Evolutionary conservation across 2,888 invertebrate genomes (phyloP), one percentile per base, ranked within the genome.

Genomic region (Megalurothrips usitatus): DNA sequence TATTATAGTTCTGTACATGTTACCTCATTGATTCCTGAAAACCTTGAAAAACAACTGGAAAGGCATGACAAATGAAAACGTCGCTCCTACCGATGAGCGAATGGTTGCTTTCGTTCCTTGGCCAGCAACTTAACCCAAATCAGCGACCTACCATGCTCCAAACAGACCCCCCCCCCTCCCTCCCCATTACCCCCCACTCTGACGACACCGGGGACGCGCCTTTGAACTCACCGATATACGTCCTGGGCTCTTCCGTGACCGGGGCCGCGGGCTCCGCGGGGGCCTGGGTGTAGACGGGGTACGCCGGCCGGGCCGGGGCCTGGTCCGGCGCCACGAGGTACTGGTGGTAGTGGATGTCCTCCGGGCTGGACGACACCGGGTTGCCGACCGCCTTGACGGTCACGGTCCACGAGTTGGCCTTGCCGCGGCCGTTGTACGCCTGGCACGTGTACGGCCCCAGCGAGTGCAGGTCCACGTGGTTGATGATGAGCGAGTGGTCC

Each of bases 381-480:
- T 94, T 93, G 26, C 92, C 92, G 83, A 92, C 88, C 0, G 94
- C 94, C 85, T 92, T 91, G 19, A 97, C 90, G 0, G 91, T 90
- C 11, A 95, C 91, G 19, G 92, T 90, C 92, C 94, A 94, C 79
- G 94, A 92, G 0, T 93, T 93, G 9, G 96, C 92, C 84, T 92
- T 91, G 17, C 92, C 93, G 12, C 91, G 86, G 2, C 94, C 95
- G 86, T 97, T 97, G 87, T 94, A 97, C 8, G 95, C 97, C 85
- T 94, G 94, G 86, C 98, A 98, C 10, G 93, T 93, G 88, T 98
- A 98, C 80, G 92, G 90, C 8, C 97, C 97, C 81, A 96, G 90
- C 85, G 94, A 94, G 10, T 91, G 90, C 28, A 93, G 85, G 58
- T 91, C 90, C 19, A 97, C 92, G 0, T 91, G 88, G 81, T 92